Evolutionary conservation across 2,113 vertebrate genomes (phyloP).

Genomic region (Trogon melanurus): DNA sequence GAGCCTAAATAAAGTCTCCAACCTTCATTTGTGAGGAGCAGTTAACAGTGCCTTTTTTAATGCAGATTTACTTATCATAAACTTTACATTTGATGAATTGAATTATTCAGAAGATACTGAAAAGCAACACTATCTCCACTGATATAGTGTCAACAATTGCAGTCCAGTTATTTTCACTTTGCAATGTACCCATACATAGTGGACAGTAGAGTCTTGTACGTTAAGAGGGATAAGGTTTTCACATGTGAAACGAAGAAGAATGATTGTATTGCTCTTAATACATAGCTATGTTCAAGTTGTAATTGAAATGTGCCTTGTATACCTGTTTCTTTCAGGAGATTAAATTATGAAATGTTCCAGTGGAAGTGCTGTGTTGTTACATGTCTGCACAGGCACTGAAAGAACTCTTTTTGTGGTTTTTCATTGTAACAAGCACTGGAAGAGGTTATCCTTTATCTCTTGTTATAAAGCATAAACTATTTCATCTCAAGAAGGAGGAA

Average conservation of each 20-base stretch:
- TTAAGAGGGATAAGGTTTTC: neutral
- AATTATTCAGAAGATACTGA: neutral
- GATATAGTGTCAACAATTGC: neutral
- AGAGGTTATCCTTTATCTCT: neutral
- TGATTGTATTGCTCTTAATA: neutral
- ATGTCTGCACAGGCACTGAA: neutral
- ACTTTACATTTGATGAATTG: neutral
- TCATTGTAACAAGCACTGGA: neutral
- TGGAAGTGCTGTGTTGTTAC: neutral
- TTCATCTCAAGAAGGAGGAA: neutral
- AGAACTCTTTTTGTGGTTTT: conserved; percentile 9
- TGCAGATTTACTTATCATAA: neutral
- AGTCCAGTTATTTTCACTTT: neutral
- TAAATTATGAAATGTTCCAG: neutral
- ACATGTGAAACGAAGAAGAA: neutral
- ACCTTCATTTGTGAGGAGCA: neutral
- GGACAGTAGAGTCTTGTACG: neutral
- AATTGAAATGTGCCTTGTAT: neutral
- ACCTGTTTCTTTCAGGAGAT: neutral
- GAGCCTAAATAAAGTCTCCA: neutral
- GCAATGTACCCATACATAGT: neutral
- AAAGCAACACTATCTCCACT: neutral
- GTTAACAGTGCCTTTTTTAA: neutral
- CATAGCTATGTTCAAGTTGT: neutral
- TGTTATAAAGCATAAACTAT: neutral